Percentiles rank a stretch among this genome's conserved stretches.
phyloP scores from a whole-genome alignment of 2,888 invertebrate genomes.

The Mythimna albipuncta region DNA sequence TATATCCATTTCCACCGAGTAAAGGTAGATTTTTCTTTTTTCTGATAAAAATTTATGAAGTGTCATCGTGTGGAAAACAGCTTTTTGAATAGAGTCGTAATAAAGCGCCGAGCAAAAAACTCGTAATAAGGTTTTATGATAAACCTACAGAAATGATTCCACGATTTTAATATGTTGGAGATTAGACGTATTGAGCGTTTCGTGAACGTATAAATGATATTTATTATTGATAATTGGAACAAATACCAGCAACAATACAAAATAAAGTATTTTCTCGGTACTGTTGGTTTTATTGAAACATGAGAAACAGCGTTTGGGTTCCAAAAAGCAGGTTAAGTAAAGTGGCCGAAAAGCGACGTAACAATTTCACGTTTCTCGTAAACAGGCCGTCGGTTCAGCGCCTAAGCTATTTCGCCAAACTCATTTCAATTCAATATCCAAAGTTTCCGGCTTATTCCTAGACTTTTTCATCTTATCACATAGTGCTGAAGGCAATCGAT shows the following conservation, averaged over 20 bases:
- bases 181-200: constrained; percentile 18
- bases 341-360: constrained; percentile 40
- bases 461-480: constrained; percentile 64
- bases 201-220: not conserved
- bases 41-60: constrained; percentile 53
- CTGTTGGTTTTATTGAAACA: constrained; percentile 3
- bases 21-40: constrained; percentile 9
- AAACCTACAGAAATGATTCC: constrained; percentile 22
- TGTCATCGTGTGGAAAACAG: constrained; percentile 48
- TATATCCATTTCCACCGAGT: constrained; percentile 8
- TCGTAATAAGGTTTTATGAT: constrained; percentile 31
- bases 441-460: constrained; percentile 61
- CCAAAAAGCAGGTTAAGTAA: constrained; percentile 43
- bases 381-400: constrained; percentile 56
- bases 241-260: not conserved
- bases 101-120: constrained; percentile 36
- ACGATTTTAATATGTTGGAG: constrained; percentile 40
- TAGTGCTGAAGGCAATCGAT: constrained; percentile 54
- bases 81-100: constrained; percentile 46
- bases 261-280: constrained; percentile 4
- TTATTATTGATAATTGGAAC: constrained; percentile 22
- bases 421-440: constrained; percentile 67
- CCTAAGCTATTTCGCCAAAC: constrained; percentile 61
- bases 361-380: constrained; percentile 61
- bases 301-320: constrained; percentile 5